phyloP scores from a whole-genome alignment of 2,888 invertebrate genomes.

The Philhelius pedissequus region DNA sequence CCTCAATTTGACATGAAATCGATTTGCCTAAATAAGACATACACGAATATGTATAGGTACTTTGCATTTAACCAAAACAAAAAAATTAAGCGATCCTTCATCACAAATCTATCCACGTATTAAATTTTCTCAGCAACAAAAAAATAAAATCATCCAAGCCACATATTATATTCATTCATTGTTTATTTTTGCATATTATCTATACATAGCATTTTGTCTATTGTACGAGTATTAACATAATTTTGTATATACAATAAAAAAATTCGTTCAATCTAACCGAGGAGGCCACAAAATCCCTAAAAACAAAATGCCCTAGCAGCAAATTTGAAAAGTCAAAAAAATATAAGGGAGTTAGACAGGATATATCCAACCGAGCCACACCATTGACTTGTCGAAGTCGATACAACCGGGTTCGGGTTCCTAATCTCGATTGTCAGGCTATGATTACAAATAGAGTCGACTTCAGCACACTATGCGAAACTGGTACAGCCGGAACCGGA shows the following conservation, averaged over 20 bases:
- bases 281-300: conserved; percentile 8
- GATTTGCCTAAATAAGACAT: neutral
- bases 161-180: neutral
- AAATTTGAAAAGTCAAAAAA: conserved; percentile 24
- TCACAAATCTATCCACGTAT: conserved; percentile 37
- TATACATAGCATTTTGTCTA: conserved; percentile 21
- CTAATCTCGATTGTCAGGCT: conserved; percentile 49
- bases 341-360: neutral
- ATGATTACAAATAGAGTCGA: conserved; percentile 48
- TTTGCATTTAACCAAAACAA: neutral
- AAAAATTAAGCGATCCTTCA: neutral
- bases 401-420: conserved; percentile 42
- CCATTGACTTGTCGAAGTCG: conserved; percentile 64
- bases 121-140: neutral
- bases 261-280: conserved; percentile 45
- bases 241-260: conserved; percentile 33
- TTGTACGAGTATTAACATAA: conserved; percentile 57
- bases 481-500: neutral
- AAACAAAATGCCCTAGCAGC: conserved; percentile 21
- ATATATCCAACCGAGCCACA: neutral
- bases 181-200: conserved; percentile 9
- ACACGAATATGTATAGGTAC: neutral
- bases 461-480: neutral
- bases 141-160: neutral
- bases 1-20: too few relatives aligned